Evolutionary conservation across 2,797 vertebrate species (phyloP).

Genomic region (Corythornis leucogaster): DNA sequence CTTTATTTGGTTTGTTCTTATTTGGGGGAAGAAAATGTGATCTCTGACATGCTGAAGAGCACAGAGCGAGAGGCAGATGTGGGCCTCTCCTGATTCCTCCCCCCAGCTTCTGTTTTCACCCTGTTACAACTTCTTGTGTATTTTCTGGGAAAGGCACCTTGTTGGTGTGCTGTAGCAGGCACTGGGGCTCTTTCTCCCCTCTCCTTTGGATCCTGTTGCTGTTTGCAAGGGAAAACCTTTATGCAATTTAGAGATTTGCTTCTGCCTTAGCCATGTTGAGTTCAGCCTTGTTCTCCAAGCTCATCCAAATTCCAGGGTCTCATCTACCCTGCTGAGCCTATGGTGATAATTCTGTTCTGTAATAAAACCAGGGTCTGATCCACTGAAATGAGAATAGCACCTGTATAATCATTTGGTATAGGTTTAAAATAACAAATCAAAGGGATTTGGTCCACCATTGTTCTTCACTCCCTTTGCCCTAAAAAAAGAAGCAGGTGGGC

Average conservation of each 20-base stretch:
- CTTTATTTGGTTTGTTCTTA: not conserved
- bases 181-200: not conserved
- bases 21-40: not conserved
- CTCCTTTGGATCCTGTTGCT: not conserved
- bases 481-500: not conserved
- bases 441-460: not conserved
- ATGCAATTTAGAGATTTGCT: not conserved
- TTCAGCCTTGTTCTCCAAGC: not conserved
- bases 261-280: rapidly evolving
- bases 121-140: not conserved
- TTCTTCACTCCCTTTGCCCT: not conserved
- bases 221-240: not conserved
- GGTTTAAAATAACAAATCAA: not conserved
- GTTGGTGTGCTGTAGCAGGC: not conserved
- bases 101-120: not conserved
- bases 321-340: not conserved
- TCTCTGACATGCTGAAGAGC: not conserved
- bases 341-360: not conserved
- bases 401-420: not conserved
- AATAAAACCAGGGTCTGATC: not conserved
- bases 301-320: not conserved
- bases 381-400: not conserved
- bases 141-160: not conserved
- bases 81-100: no score
- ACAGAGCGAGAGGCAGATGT: not conserved